Percentiles rank a stretch among this genome's conserved stretches.
phyloP scores from a whole-genome alignment of 2,888 invertebrate genomes.

The Falcaria lacertinaria region DNA sequence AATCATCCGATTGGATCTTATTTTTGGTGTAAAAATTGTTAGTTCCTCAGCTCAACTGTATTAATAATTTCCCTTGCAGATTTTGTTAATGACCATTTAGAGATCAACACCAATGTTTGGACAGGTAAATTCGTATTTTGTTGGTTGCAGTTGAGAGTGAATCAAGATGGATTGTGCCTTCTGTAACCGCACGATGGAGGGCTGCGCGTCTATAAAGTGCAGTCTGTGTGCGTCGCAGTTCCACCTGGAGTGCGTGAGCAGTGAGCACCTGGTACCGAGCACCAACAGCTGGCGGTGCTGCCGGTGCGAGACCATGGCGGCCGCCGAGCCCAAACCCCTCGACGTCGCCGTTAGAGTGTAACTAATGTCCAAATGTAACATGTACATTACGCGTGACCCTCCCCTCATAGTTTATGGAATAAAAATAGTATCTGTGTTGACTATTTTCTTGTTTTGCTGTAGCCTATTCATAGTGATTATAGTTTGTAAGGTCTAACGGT shows the following conservation, averaged over 20 bases:
- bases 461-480: too few species aligned
- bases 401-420: slow-evolving; percentile 3
- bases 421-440: not conserved
- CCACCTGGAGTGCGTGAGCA: slow-evolving; percentile 59
- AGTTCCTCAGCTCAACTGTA: too few species aligned
- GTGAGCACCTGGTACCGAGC: slow-evolving; percentile 43
- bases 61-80: too few species aligned
- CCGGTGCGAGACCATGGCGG: slow-evolving; percentile 38
- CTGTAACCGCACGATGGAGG: slow-evolving; percentile 57
- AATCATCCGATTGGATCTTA: not conserved
- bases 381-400: not conserved
- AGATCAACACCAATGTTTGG: too few species aligned
- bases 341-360: slow-evolving; percentile 33
- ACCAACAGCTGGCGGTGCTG: slow-evolving; percentile 58
- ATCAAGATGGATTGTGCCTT: slow-evolving; percentile 54
- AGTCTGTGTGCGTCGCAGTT: slow-evolving; percentile 56
- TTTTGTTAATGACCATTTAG: too few species aligned
- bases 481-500: too few species aligned
- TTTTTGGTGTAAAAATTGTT: not conserved
- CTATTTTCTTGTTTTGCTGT: not conserved
- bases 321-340: slow-evolving; percentile 21
- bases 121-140: not conserved
- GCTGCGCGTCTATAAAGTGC: slow-evolving; percentile 61
- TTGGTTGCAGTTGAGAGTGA: slow-evolving; percentile 15
- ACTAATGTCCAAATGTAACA: slow-evolving; percentile 7